Conservation (phyloP, 2,113 vertebrate species). For the Pelvicachromis taeniatus region DNA sequence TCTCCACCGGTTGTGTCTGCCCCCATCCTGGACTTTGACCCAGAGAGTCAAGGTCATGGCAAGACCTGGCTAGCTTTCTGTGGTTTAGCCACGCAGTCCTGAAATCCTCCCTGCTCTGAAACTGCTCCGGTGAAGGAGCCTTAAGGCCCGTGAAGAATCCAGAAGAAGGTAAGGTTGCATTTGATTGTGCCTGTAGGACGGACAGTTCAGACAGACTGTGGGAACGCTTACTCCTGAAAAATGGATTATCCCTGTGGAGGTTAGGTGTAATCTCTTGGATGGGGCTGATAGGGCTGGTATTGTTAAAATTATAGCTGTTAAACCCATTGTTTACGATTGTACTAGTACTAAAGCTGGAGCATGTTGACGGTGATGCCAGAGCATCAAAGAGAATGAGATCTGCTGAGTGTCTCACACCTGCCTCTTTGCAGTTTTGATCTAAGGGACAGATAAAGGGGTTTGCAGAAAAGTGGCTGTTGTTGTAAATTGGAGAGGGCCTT, state of each 20-base stretch:
- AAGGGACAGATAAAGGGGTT: conserved; percentile 79
- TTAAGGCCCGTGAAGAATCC: conserved; percentile 85
- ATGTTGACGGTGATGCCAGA: conserved; percentile 42
- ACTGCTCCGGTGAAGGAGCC: conserved; percentile 90
- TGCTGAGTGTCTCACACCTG: conserved; percentile 50
- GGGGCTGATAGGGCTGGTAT: conserved; percentile 56
- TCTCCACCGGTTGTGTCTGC: conserved; percentile 95
- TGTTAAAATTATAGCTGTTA: conserved; percentile 70
- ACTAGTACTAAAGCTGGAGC: conserved; percentile 20
- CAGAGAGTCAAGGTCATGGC: conserved; percentile 89
- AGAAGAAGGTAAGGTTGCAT: conserved; percentile 58
- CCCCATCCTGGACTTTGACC: conserved; percentile 97
- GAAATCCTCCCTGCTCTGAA: conserved; percentile 94
- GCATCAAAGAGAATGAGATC: conserved; percentile 85
- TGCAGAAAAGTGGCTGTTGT: conserved; percentile 80
- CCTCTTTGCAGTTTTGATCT: conserved; percentile 60
- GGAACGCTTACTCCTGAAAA: conserved; percentile 92
- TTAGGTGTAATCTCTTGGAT: conserved; percentile 59
- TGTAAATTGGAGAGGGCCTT: conserved; percentile 59
- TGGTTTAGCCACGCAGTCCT: conserved; percentile 93
- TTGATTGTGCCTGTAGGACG: conserved; percentile 83
- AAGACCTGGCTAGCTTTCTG: conserved; percentile 91
- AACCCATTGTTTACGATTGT: conserved; percentile 67
- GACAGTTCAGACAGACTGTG: conserved; percentile 95
- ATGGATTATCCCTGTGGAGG: conserved; percentile 82